Base-by-base conservation (phyloP, 2,888 invertebrate species). In the Troides aeacus region DNA sequence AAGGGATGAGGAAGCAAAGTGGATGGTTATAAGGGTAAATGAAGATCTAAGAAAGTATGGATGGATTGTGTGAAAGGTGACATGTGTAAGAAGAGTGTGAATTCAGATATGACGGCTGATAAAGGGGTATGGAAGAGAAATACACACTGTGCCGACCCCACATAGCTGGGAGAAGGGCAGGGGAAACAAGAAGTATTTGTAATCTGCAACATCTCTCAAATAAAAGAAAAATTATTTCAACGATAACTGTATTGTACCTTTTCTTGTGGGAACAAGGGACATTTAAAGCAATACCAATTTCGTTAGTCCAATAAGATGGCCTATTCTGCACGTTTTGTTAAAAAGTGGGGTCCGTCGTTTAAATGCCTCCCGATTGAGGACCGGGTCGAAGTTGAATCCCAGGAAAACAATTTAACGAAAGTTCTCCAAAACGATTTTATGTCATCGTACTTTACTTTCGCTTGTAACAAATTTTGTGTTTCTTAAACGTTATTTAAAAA, bases 391-490 rank as follows among this genome's bases (percentile, higher is more conserved):
- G 59, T 62, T 59, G 59, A 66, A 62, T 59, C 59, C 62, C 69
- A 62, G 70, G n/a, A 53, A 66, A 70, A 63, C 62, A 70, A 66
- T 66, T 69, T 66, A 66, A 66, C 50, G 57, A 23, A 66, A 57
- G 62, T 59, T n/a, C 59, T 59, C 66, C 58, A 39, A 23, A 58
- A 42, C 21, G 62, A 24, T 66, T 62, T 65, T 62, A 66, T 66
- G 30, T 50, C 62, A 69, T 46, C 23, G 8, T 61, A 64, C 59
- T 21, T 61, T 61, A 24, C 62, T 69, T 63, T 63, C 42, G 18
- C 42, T 62, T 24, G 17, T 10, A 18, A 53, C 53, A 53, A 53
- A n/a, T 53, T 53, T 18, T 53, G 53, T n/a, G n/a, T n/a, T n/a
- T 53, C n/a, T 53, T n/a, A 12, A 7, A 53, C 3, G 18, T 53